Evolutionary conservation across 2,113 vertebrate species (phyloP).

Genomic region (Vidua macroura): DNA sequence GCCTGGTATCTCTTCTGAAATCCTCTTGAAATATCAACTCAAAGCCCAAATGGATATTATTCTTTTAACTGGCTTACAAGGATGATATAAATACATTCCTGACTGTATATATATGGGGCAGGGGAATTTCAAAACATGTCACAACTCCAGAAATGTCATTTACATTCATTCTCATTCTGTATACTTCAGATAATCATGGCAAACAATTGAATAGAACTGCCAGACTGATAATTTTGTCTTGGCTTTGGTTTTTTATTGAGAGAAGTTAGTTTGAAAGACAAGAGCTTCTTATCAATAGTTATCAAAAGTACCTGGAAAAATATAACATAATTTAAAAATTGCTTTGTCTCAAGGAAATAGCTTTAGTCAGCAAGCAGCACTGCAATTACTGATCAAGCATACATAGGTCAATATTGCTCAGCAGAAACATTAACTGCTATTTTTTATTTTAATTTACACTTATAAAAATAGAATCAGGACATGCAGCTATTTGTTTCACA

Average conservation of each 20-base stretch:
- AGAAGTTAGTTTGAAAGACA: neutral
- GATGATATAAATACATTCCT: neutral
- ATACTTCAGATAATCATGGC: neutral
- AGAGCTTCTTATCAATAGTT: neutral
- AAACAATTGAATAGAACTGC: neutral
- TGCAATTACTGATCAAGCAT: neutral
- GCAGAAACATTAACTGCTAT: neutral
- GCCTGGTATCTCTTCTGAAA: neutral
- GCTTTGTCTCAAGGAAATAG: neutral
- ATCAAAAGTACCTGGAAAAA: neutral
- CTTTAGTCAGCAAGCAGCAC: neutral
- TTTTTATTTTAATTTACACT: slow-evolving; percentile 18
- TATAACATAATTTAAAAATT: neutral
- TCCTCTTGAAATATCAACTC: neutral
- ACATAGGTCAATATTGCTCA: neutral
- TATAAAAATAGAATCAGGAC: slow-evolving; percentile 3
- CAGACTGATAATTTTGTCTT: neutral
- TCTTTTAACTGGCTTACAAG: neutral
- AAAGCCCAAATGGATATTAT: neutral
- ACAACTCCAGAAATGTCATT: neutral
- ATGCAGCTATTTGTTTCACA: neutral
- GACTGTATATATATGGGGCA: neutral
- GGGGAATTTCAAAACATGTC: neutral
- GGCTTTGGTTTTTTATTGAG: neutral
- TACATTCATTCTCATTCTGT: neutral